Evolutionary conservation across 2,888 invertebrate genomes (phyloP), one percentile per base, ranked within the genome.

Genomic region (Aricia artaxerxes): DNA sequence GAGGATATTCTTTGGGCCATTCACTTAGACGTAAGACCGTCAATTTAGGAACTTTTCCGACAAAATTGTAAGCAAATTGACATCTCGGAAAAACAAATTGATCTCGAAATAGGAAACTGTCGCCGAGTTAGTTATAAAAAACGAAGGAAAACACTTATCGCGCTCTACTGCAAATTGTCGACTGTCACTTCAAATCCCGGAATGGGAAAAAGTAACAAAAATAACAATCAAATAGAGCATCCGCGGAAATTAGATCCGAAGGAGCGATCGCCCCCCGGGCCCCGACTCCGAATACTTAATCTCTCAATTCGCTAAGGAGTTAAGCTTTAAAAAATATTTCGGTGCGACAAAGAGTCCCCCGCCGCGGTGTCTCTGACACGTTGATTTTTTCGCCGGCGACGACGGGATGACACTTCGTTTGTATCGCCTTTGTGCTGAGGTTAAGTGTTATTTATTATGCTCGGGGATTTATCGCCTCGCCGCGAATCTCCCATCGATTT

Each of bases 201-300:
- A 89, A 91, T 91, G 88, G 88, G 89, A 88, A 90, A 90, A 92
- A 92, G 92, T 90, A 90, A 92, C 92, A 93, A 92, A 94, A 94
- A 94, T 93, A 94, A 94, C 94, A 94, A 94, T 94, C 94, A 93
- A 93, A 91, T 90, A 92, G 92, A 93, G 90, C 93, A 93, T 93
- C 91, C 91, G 87, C 89, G 92, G 92, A 93, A 94, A 94, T 93
- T 93, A 94, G 94, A 93, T 94, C 93, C 89, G 35, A 92, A 92
- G 91, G 91, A 93, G 92, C 92, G 92, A 94, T 94, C 93, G 89
- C 90, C 94, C 95, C 94, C 92, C 89, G 95, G 94, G 95, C 95
- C 92, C 94, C 91, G 95, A 94, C 95, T 95, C 95, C 95, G 95
- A 91, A 88, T 91, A 94, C 94, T 93, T 94, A 94, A 95, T 94